These are phyloP conservation scores for Sphaerophoria rueppellii DNA, from an alignment of 2,888 invertebrate genomes.

Conservation along the genomic window DNA sequence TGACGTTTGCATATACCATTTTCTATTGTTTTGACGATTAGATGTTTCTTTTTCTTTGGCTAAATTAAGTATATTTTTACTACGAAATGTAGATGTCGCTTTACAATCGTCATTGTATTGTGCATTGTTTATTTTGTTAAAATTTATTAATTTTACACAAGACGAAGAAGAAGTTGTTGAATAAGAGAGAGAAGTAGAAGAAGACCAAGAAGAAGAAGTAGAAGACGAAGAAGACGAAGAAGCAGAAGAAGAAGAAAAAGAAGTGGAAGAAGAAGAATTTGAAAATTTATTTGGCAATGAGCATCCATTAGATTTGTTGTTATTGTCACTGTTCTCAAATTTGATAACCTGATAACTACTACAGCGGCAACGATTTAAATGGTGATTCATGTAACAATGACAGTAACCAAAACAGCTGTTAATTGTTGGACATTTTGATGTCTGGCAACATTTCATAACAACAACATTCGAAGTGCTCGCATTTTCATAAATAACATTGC, in stretches of 20 bases:
- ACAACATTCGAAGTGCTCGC: neutral
- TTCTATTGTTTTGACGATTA: constrained; percentile 45
- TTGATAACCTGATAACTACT: constrained; percentile 29
- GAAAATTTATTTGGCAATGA: constrained; percentile 18
- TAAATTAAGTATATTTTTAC: constrained; percentile 21
- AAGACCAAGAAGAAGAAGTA: neutral
- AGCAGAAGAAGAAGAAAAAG: too few species aligned
- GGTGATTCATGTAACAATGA: neutral
- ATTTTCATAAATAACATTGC: constrained; percentile 4
- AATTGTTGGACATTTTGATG: too few species aligned
- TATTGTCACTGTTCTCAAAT: neutral
- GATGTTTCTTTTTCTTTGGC: constrained; percentile 14
- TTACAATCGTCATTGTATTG: constrained; percentile 36
- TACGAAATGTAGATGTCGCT: constrained; percentile 39
- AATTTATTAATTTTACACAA: constrained; percentile 37
- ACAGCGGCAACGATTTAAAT: constrained; percentile 34
- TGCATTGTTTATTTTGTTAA: constrained; percentile 28
- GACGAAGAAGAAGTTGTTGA: constrained; percentile 19
- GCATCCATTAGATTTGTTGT: neutral
- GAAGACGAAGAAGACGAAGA: neutral
- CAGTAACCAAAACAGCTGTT: constrained; percentile 9
- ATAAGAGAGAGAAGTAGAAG: neutral
- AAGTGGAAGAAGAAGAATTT: too few species aligned
- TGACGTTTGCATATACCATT: constrained; percentile 38
- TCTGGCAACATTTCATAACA: constrained; percentile 42